Evolutionary conservation across 2,113 vertebrate genomes (phyloP).

Genomic region (Cryptotis parvus): DNA sequence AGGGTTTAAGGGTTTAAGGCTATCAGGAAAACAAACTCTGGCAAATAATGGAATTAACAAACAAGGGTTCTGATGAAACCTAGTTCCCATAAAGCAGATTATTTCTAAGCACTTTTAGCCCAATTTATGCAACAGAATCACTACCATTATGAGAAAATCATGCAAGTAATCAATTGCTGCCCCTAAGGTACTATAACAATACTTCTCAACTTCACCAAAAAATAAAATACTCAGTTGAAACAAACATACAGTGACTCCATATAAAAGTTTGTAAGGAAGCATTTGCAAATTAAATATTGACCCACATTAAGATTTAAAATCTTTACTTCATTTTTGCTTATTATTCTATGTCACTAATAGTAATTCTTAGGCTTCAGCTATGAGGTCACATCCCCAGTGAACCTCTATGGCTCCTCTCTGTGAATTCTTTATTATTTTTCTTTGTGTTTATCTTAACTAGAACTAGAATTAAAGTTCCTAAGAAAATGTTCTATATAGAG

Average conservation of each 20-base stretch:
- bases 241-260: not conserved
- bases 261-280: not conserved
- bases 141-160: not conserved
- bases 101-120: not conserved
- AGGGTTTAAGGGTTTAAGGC: no score
- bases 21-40: not conserved
- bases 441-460: constrained; percentile 10
- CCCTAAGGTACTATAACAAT: no score
- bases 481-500: not conserved
- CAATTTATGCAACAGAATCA: not conserved
- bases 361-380: not conserved
- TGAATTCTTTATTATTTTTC: not conserved
- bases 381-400: not conserved
- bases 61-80: not conserved
- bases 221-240: not conserved
- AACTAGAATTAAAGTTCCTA: not conserved
- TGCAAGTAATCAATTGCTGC: not conserved
- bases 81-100: not conserved
- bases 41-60: not conserved
- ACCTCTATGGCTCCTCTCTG: not conserved
- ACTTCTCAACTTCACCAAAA: not conserved
- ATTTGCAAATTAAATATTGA: not conserved
- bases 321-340: not conserved
- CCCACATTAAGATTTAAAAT: not conserved
- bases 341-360: not conserved